Evolutionary conservation across 2,113 vertebrate species (phyloP).

Genomic region (Odocoileus hemionus): DNA sequence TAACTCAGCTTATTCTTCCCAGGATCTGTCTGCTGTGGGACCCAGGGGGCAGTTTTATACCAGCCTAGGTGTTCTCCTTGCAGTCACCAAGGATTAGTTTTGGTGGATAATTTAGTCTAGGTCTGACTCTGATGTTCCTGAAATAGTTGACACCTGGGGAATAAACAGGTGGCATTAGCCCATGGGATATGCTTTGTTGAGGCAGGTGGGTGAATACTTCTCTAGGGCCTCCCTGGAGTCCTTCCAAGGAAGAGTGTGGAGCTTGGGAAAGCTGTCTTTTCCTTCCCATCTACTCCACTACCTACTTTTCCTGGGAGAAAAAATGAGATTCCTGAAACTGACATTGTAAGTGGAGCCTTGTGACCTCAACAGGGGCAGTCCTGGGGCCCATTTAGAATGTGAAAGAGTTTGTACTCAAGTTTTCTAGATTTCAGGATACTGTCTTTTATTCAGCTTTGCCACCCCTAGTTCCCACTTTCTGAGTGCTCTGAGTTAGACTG

Average conservation of each 20-base stretch:
- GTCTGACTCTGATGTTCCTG: slow-evolving; percentile 28
- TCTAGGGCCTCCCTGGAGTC: neutral
- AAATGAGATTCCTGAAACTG: neutral
- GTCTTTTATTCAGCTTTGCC: slow-evolving; percentile 30
- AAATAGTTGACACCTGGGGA: neutral
- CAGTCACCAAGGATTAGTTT: neutral
- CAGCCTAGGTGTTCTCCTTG: neutral
- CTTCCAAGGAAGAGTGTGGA: neutral
- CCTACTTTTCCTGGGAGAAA: neutral
- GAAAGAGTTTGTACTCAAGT: slow-evolving; percentile 5
- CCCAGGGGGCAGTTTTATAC: neutral
- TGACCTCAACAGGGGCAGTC: neutral
- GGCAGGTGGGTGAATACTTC: neutral
- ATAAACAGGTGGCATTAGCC: neutral
- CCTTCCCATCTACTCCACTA: neutral
- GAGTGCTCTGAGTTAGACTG: slow-evolving; percentile 51
- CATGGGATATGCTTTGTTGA: neutral
- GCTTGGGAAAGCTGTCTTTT: neutral
- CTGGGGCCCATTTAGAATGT: neutral
- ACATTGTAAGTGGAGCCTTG: neutral
- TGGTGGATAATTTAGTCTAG: slow-evolving; percentile 7
- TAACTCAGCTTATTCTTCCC: neutral
- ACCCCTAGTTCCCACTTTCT: slow-evolving; percentile 3
- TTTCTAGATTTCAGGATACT: slow-evolving; percentile 47
- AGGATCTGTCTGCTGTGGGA: neutral